Conservation (phyloP, 2,113 vertebrate genomes). For the Campylomormyrus numenius region DNA sequence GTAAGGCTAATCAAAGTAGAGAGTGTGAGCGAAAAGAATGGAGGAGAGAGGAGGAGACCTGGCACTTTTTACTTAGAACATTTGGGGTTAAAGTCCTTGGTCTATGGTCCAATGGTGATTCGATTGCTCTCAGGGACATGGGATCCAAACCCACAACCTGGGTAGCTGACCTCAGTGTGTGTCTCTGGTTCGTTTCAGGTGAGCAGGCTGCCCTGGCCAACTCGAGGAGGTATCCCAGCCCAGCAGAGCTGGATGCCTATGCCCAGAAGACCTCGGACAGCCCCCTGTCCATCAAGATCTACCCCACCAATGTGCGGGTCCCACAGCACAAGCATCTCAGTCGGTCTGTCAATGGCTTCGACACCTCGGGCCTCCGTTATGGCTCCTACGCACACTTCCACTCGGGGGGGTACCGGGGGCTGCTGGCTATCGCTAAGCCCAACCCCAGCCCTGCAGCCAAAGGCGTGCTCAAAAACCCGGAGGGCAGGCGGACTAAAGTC, state of each 20-base stretch:
- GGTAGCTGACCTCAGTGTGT: background rate
- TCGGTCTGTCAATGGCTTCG: conserved; percentile 88
- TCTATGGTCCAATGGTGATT: background rate
- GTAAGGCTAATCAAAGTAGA: background rate
- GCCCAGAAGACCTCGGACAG: conserved; percentile 88
- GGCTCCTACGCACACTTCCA: conserved; percentile 72
- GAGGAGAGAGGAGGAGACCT: background rate
- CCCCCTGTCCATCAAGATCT: conserved; percentile 95
- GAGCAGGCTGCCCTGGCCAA: conserved; percentile 65
- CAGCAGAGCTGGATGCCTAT: conserved; percentile 90
- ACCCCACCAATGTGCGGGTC: conserved; percentile 87
- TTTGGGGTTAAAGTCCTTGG: background rate
- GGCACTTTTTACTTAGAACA: background rate
- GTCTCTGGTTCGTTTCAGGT: conserved; percentile 51
- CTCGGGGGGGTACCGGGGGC: conserved; percentile 72
- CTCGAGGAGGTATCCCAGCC: conserved; percentile 82
- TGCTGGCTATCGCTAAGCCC: conserved; percentile 77
- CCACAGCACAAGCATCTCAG: conserved; percentile 94
- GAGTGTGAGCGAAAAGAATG: background rate
- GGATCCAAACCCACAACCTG: background rate
- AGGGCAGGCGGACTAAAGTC: conserved; percentile 87
- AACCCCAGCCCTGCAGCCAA: conserved; percentile 50
- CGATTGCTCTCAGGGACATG: background rate
- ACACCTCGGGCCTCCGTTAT: conserved; percentile 79
- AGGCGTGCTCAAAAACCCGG: conserved; percentile 76